Conservation (phyloP, 2,888 invertebrate species). For the Zaprionus lineosus region DNA sequence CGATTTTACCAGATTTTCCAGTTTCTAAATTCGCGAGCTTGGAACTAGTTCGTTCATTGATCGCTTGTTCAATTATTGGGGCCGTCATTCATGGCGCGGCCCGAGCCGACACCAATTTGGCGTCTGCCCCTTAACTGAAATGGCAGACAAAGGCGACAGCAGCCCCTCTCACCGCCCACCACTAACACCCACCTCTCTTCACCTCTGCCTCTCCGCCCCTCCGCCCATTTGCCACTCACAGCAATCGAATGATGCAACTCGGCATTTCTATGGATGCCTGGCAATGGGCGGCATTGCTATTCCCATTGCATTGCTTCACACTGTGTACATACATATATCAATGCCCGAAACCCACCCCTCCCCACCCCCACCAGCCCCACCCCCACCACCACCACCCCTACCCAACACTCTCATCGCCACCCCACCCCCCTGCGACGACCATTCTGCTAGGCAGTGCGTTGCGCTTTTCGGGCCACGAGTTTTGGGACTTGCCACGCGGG, state of each 20-base stretch:
- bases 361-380: background rate
- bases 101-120: conserved; percentile 37
- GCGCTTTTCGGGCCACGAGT: conserved; percentile 64
- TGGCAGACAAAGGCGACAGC: conserved; percentile 56
- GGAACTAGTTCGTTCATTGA: conserved; percentile 70
- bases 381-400: too few species aligned
- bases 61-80: conserved; percentile 70
- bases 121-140: conserved; percentile 17
- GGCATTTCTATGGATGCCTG: conserved; percentile 71
- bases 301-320: conserved; percentile 50
- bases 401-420: background rate
- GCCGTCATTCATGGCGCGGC: conserved; percentile 48
- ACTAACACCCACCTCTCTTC: background rate
- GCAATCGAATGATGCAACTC: conserved; percentile 59
- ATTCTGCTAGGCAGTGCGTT: conserved; percentile 44
- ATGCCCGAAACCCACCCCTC: conserved; percentile 10
- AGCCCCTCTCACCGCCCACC: background rate
- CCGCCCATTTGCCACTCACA: background rate
- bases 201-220: background rate
- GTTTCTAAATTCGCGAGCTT: conserved; percentile 14
- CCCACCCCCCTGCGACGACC: background rate
- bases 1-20: conserved; percentile 22
- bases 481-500: conserved; percentile 26
- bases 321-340: conserved; percentile 43
- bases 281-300: conserved; percentile 34